These are phyloP conservation scores for Platyscapa corneri DNA, from an alignment of 1,140 invertebrate species.

Conservation along the genomic window DNA sequence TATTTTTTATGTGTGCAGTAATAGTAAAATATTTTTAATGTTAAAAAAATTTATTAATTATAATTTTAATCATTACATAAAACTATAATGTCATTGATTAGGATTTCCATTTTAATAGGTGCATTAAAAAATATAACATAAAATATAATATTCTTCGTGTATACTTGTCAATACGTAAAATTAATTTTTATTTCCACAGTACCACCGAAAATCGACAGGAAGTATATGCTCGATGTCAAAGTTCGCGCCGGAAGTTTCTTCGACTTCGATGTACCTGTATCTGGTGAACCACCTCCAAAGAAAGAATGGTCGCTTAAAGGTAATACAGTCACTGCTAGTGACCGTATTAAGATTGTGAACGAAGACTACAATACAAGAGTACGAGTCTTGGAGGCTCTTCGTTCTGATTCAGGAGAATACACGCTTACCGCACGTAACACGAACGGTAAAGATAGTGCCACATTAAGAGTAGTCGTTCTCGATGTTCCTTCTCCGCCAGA, in stretches of 20 bases:
- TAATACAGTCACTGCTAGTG: constrained; percentile 84
- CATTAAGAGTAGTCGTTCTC: constrained; percentile 90
- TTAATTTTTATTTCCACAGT: constrained; percentile 72
- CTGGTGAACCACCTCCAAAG: constrained; percentile 93
- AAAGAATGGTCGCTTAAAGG: constrained; percentile 95
- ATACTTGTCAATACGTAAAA: neutral
- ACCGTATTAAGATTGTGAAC: constrained; percentile 88
- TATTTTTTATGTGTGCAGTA: neutral
- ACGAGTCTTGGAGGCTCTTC: constrained; percentile 89
- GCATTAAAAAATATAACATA: neutral
- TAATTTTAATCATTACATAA: neutral
- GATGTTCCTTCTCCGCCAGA: constrained; percentile 92
- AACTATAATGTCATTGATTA: neutral
- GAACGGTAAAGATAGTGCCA: constrained; percentile 91
- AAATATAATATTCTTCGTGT: neutral
- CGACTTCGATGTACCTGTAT: constrained; percentile 94
- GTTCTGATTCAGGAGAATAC: constrained; percentile 92
- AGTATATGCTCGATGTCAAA: constrained; percentile 94
- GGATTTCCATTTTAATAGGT: constrained; percentile 49
- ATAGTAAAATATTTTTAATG: neutral
- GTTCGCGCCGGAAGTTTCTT: constrained; percentile 94
- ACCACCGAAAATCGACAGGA: constrained; percentile 94
- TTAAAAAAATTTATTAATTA: neutral
- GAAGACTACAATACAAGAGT: constrained; percentile 93
- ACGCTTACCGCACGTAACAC: constrained; percentile 92